These are phyloP conservation scores for Lepisosteus oculatus DNA, from an alignment of 2,113 vertebrate genomes.

Conservation along the genomic window DNA sequence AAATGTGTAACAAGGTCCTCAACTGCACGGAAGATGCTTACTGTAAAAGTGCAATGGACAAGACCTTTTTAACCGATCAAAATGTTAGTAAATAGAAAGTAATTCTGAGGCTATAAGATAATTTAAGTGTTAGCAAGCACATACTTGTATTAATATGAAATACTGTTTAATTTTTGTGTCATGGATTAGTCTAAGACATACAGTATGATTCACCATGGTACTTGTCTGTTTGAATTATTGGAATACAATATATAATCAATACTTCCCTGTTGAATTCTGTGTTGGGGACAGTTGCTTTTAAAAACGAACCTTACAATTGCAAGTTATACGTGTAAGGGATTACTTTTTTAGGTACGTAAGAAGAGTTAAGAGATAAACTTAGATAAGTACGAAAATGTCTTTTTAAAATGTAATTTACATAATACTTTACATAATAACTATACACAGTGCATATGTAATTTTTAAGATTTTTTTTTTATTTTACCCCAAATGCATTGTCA, in stretches of 20 bases:
- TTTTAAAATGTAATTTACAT: no score
- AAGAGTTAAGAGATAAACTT: no score
- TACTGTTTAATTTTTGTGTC: not conserved
- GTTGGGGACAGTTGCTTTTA: no score
- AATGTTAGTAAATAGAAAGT: not conserved
- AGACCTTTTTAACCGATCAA: conserved; percentile 11
- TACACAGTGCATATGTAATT: no score
- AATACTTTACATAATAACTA: no score
- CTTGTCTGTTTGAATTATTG: not conserved
- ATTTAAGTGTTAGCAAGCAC: not conserved
- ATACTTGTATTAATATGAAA: not conserved
- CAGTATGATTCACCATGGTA: not conserved
- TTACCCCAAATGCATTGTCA: no score
- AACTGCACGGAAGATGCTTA: not conserved
- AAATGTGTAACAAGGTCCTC: not conserved
- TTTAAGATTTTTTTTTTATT: no score
- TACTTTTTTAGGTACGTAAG: no score
- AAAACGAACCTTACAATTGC: no score
- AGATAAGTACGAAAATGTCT: no score
- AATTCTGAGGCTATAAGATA: not conserved
- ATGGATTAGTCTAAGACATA: not conserved
- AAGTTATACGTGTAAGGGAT: no score
- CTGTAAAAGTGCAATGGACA: not conserved
- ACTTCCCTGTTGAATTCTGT: not conserved
- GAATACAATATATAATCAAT: not conserved